Evolutionary conservation across 2,113 vertebrate species (phyloP).

Genomic region (Prinia subflava): DNA sequence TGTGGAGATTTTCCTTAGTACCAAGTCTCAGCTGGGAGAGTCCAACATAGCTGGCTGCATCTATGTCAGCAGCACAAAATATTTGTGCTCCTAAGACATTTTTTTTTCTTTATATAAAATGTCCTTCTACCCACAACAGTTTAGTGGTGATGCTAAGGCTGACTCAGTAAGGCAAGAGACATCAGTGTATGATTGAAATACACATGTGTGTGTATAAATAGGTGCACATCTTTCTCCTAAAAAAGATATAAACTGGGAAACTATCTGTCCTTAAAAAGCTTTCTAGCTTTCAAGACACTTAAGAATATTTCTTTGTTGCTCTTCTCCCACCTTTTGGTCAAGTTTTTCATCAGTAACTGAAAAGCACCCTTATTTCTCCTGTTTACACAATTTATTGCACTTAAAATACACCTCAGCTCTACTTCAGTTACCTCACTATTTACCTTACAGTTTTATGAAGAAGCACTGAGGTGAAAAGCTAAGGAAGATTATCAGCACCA

Average conservation of each 20-base stretch:
- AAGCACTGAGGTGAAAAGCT: not conserved
- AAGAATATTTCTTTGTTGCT: not conserved
- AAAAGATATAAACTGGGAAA: not conserved
- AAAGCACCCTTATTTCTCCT: not conserved
- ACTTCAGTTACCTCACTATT: conserved; percentile 1
- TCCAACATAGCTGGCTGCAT: not conserved
- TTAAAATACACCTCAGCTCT: not conserved
- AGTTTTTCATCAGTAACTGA: not conserved
- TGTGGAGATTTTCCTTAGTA: not conserved
- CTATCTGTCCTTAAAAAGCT: not conserved
- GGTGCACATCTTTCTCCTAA: too few relatives aligned
- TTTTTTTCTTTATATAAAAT: not conserved
- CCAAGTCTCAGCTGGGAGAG: not conserved
- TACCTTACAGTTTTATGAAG: conserved; percentile 15
- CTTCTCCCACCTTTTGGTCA: not conserved
- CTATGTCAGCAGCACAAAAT: not conserved
- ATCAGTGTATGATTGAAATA: not conserved
- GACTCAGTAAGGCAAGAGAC: not conserved
- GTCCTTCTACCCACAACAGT: not conserved
- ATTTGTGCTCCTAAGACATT: not conserved
- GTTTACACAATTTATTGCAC: not conserved
- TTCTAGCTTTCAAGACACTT: not conserved
- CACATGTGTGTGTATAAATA: not conserved
- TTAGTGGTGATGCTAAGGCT: not conserved
- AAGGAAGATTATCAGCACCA: not conserved